These are phyloP conservation scores for Lampris incognitus DNA, from an alignment of 2,113 vertebrate genomes.

Conservation along the genomic window DNA sequence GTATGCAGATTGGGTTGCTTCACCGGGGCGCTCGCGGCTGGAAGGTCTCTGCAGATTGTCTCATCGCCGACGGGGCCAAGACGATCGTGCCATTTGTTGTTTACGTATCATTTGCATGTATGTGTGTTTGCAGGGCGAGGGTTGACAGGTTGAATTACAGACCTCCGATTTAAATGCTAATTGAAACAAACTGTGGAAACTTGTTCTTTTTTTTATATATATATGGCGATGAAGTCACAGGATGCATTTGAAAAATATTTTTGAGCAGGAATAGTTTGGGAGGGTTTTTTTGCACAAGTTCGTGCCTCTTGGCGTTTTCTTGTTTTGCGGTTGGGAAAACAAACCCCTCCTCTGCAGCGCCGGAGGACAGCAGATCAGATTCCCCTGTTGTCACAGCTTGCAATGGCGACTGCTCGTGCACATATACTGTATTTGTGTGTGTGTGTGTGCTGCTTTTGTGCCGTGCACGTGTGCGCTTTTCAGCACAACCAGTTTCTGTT, in stretches of 20 bases:
- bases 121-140: neutral
- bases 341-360: neutral
- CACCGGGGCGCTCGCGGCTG: slow-evolving; percentile 26
- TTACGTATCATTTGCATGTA: neutral
- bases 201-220: neutral
- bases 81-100: neutral
- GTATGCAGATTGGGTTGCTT: slow-evolving; percentile 24
- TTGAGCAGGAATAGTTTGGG: too few species aligned
- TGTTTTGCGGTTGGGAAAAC: slow-evolving; percentile 12
- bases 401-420: neutral
- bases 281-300: too few species aligned
- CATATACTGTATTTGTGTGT: neutral
- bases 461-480: too few species aligned
- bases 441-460: neutral
- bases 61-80: neutral
- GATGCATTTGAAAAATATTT: too few species aligned
- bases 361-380: slow-evolving; percentile 14
- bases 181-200: neutral
- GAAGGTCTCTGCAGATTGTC: slow-evolving; percentile 1
- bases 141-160: neutral
- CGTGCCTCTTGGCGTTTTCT: too few species aligned
- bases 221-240: neutral
- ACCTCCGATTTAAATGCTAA: neutral
- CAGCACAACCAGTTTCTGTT: too few species aligned
- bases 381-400: slow-evolving; percentile 8